Percentiles rank a stretch among this genome's conserved stretches.
phyloP scores from a whole-genome alignment of 2,113 vertebrate genomes.

The Cyanoderma ruficeps region DNA sequence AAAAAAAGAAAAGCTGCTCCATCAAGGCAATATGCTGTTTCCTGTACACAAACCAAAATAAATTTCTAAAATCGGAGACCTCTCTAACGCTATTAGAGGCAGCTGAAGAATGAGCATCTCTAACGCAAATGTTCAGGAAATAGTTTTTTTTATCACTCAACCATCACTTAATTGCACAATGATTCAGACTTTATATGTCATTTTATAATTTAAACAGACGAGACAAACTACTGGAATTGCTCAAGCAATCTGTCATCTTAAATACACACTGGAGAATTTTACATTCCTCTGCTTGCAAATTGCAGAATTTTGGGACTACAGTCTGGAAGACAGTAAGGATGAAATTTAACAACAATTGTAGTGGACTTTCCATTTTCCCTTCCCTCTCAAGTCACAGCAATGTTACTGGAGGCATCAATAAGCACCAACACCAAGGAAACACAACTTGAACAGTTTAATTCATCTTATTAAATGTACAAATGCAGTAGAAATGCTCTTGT shows the following conservation, averaged over 20 bases:
- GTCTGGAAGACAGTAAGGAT: background rate
- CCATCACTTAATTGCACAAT: background rate
- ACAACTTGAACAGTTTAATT: background rate
- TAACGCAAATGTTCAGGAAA: constrained; percentile 1
- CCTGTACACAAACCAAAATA: background rate
- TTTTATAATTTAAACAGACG: background rate
- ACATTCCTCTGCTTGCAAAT: background rate
- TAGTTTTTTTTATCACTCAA: background rate
- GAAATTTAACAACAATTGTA: background rate
- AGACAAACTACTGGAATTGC: background rate
- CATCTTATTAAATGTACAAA: background rate
- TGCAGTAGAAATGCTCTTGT: background rate
- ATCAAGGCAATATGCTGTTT: background rate
- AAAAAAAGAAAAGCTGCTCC: background rate
- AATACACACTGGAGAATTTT: background rate
- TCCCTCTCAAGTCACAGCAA: background rate
- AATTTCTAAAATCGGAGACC: background rate
- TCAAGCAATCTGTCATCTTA: background rate
- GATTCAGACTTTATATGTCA: background rate
- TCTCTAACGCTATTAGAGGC: background rate
- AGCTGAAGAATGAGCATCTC: background rate
- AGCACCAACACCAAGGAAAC: background rate
- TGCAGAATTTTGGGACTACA: background rate
- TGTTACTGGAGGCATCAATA: background rate
- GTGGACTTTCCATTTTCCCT: background rate